Percentiles rank a stretch among this genome's conserved stretches.
phyloP scores from a whole-genome alignment of 2,797 vertebrate species.

The Phrynocephalus forsythii region DNA sequence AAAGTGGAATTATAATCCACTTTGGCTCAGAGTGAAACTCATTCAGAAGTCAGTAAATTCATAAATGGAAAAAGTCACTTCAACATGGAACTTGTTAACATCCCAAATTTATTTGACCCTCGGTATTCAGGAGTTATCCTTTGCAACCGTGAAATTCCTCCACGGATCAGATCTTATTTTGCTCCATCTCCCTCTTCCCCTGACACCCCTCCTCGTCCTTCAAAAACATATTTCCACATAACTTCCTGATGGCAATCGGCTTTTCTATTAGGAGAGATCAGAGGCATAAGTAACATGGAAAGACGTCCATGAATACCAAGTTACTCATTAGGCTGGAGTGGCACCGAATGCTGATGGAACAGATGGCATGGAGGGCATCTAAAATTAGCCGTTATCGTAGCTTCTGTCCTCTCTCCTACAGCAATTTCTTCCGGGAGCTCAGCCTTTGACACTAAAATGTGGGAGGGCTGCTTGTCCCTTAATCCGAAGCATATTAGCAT shows the following conservation, averaged over 20 bases:
- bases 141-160: constrained; percentile 66
- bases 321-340: constrained; percentile 67
- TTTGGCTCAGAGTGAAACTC: constrained; percentile 58
- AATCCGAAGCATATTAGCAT: constrained; percentile 71
- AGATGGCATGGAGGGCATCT: constrained; percentile 55
- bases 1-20: not conserved
- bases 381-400: constrained; percentile 73
- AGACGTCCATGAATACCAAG: constrained; percentile 71
- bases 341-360: constrained; percentile 45
- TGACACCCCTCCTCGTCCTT: not conserved
- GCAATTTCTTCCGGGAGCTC: constrained; percentile 63
- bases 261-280: constrained; percentile 74
- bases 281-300: constrained; percentile 70
- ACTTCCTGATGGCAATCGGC: constrained; percentile 70
- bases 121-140: constrained; percentile 60
- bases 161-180: constrained; percentile 63
- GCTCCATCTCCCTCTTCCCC: not conserved
- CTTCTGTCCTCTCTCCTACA: constrained; percentile 66
- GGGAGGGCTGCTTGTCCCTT: constrained; percentile 60
- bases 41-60: constrained; percentile 41
- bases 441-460: constrained; percentile 66
- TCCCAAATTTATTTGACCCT: constrained; percentile 69
- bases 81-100: constrained; percentile 56
- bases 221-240: constrained; percentile 67
- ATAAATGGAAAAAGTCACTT: constrained; percentile 58